Base-by-base conservation (phyloP, 1,140 invertebrate species). In the Leptinotarsa texana region DNA sequence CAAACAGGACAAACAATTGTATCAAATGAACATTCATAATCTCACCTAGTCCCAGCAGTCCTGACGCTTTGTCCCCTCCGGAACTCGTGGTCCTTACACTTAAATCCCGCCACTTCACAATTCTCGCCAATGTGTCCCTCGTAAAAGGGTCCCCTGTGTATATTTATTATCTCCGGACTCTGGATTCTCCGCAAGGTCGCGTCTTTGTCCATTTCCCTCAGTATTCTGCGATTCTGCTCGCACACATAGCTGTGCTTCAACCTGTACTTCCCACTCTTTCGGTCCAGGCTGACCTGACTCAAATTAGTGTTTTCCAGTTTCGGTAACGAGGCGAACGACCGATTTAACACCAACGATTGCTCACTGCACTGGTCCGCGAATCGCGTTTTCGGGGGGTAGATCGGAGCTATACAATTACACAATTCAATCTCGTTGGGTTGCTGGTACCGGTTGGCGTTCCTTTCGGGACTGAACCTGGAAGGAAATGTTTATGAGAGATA, bases 151-250 rank as follows among this genome's bases (percentile, higher is more conserved):
- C 80, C 82, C 18, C 82, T 79, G 75, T 84, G 83, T 72, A 83
- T 82, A 74, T 84, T 82, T 63, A 84, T 84, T 49, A 84, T 83
- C 77, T 84, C 83, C 21, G 83, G 83, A 33, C 82, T 83, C 62
- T 82, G 82, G 72, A 83, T 80, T 71, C 81, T 75, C 68, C 79
- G 77, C 76, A 82, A 47, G 8, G 79, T 76, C 17, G 77, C 74
- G 17, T 66, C 76, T 68, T 74, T 81, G 24, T 77, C 75, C 4
- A 81, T 72, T 51, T 80, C 78, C 15, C 80, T 71, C 71, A 80
- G 47, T 18, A 79, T 75, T 65, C 81, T 77, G 47, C 80, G 80
- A 63, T 78, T 79, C 67, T 83, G 80, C 47, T 83, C 82, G 66
- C 81, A 82, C 48, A 75, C 74, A 65, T 79, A 81, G 13, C 76